Percentiles rank a stretch among this genome's conserved stretches.
Conservation (phyloP, 2,797 vertebrate genomes). For the Cetoscarus ocellatus region DNA sequence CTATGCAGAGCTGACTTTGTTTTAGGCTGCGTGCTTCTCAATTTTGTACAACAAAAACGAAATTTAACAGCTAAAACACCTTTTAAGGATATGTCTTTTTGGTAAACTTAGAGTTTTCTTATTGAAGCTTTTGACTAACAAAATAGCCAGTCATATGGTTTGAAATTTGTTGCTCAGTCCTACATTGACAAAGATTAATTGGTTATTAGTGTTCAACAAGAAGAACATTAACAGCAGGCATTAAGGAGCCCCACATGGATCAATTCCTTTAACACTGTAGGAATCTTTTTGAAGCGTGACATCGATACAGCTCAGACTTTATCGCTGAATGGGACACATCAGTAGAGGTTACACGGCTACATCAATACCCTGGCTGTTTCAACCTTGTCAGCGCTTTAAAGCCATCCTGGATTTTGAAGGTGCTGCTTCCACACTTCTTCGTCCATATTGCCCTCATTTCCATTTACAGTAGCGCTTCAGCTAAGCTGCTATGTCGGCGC, state of each 20-base stretch:
- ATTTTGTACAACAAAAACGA: no score
- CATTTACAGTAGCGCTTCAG: slow-evolving; percentile 46
- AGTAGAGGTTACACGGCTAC: slow-evolving; percentile 24
- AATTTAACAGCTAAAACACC: no score
- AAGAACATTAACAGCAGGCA: slow-evolving; percentile 5
- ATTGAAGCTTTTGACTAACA: no score
- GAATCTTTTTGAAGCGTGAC: slow-evolving; percentile 4
- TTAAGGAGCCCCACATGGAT: slow-evolving; percentile 5
- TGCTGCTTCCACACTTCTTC: slow-evolving; percentile 52
- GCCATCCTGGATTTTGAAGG: slow-evolving; percentile 43
- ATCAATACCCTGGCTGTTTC: slow-evolving; percentile 37
- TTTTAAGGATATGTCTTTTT: no score
- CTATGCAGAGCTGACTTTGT: neutral
- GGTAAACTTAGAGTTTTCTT: no score
- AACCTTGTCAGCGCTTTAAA: slow-evolving; percentile 53
- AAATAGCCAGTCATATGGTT: neutral
- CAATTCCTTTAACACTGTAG: slow-evolving; percentile 6
- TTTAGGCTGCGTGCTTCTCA: no score
- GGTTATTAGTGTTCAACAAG: neutral
- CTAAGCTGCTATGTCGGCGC: slow-evolving; percentile 40
- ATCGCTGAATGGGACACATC: slow-evolving; percentile 32
- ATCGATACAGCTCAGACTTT: slow-evolving; percentile 20
- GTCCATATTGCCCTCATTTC: slow-evolving; percentile 52
- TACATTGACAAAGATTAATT: neutral
- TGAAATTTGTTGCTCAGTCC: neutral